A percentile compares a stretch with the other conserved stretches of the same genome.
phyloP scores from a whole-genome alignment of 2,888 invertebrate species.

The Cephonodes hylas region DNA sequence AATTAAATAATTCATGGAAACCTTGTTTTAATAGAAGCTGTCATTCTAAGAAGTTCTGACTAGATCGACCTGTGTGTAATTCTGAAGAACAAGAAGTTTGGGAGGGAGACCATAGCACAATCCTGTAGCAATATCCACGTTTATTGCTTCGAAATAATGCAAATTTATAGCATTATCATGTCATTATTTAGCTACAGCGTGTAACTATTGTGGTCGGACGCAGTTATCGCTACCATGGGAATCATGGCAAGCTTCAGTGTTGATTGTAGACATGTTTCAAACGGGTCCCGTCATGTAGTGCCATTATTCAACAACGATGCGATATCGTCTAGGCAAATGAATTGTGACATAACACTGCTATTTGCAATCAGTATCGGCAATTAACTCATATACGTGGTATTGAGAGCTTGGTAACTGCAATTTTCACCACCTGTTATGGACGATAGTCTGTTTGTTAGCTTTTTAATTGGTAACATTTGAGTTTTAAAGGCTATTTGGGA shows the following conservation, averaged over 20 bases:
- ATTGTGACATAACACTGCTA: conserved; percentile 22
- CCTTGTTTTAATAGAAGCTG: no score
- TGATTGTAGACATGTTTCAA: conserved; percentile 1
- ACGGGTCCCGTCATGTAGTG: background rate
- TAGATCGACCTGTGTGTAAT: no score
- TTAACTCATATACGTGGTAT: conserved; percentile 19
- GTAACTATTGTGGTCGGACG: background rate
- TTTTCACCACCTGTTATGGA: background rate
- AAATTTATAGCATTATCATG: background rate
- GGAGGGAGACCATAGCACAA: background rate
- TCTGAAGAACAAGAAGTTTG: no score
- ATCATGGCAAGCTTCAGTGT: background rate
- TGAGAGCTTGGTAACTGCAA: background rate
- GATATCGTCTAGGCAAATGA: conserved; percentile 12
- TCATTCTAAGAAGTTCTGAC: no score
- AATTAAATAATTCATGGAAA: no score
- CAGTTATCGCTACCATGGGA: background rate
- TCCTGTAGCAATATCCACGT: background rate
- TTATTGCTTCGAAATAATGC: background rate
- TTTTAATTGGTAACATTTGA: background rate
- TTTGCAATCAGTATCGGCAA: conserved; percentile 19
- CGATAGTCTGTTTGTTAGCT: background rate
- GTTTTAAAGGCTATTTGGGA: no score
- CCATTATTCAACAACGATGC: conserved; percentile 14
- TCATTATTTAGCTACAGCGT: background rate